phyloP scores from a whole-genome alignment of 2,888 invertebrate species.

The Mactromeris polynyma region DNA sequence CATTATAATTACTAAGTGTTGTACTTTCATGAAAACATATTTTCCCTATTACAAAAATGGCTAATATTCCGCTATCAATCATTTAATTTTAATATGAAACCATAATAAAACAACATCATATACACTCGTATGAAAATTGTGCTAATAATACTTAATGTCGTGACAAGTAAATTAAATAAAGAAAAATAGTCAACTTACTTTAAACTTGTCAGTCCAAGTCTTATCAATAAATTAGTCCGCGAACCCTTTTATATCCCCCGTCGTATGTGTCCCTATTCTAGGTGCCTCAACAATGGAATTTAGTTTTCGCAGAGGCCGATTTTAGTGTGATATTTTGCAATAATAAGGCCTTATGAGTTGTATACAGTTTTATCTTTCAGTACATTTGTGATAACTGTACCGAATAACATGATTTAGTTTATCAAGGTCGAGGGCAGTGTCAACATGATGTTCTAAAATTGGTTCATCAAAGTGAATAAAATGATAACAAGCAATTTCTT shows the following conservation, averaged over 20 bases:
- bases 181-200: not conserved
- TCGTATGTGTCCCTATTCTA: not conserved
- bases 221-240: slow-evolving; percentile 1
- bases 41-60: not conserved
- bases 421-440: too few species aligned
- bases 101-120: not conserved
- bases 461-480: too few species aligned
- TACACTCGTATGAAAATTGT: not conserved
- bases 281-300: not conserved
- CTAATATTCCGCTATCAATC: not conserved
- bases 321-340: not conserved
- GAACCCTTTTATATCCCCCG: not conserved
- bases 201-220: not conserved
- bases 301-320: not conserved
- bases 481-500: too few species aligned
- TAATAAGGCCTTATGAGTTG: not conserved
- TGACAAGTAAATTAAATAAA: not conserved
- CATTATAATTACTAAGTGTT: not conserved
- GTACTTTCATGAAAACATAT: not conserved
- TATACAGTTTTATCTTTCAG: not conserved
- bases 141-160: not conserved
- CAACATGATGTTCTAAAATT: too few species aligned
- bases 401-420: too few species aligned
- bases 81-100: not conserved
- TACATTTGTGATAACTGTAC: too few species aligned